Evolutionary conservation across 2,888 invertebrate genomes (phyloP).

Genomic region (Hypselothyrea guttata): DNA sequence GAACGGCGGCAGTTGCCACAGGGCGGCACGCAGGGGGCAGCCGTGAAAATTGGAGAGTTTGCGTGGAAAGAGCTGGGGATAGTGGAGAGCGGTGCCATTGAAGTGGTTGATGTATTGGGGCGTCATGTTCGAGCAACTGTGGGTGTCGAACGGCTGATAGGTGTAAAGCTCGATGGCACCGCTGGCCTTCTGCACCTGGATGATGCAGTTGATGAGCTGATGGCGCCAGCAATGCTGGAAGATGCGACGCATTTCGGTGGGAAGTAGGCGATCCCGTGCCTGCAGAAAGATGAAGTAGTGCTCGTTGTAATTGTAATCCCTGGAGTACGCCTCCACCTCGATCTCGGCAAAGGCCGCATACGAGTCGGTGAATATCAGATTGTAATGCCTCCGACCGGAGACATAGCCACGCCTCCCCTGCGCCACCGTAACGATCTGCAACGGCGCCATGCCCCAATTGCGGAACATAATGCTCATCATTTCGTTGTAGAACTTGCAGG

Average conservation of each 20-base stretch:
- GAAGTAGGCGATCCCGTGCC: conserved; percentile 47
- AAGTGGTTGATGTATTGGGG: conserved; percentile 61
- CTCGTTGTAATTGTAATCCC: conserved; percentile 66
- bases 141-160: conserved; percentile 64
- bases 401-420: conserved; percentile 21
- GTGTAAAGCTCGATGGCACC: conserved; percentile 72
- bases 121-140: conserved; percentile 43
- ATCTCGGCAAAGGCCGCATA: conserved; percentile 68
- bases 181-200: conserved; percentile 66
- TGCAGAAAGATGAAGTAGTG: conserved; percentile 76
- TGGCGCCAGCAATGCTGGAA: conserved; percentile 73
- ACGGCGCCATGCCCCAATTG: conserved; percentile 52
- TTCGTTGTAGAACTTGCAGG: conserved; percentile 69
- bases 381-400: conserved; percentile 54
- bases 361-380: conserved; percentile 71
- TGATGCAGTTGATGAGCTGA: conserved; percentile 72
- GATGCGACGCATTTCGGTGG: conserved; percentile 63
- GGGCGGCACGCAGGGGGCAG: conserved; percentile 54
- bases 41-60: conserved; percentile 68
- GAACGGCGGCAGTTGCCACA: conserved; percentile 58
- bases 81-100: conserved; percentile 42
- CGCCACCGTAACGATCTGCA: conserved; percentile 63
- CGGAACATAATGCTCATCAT: conserved; percentile 60
- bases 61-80: conserved; percentile 51
- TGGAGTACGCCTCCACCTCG: conserved; percentile 57